Conservation (phyloP, 2,797 vertebrate species). For the Anguilla marmorata region DNA sequence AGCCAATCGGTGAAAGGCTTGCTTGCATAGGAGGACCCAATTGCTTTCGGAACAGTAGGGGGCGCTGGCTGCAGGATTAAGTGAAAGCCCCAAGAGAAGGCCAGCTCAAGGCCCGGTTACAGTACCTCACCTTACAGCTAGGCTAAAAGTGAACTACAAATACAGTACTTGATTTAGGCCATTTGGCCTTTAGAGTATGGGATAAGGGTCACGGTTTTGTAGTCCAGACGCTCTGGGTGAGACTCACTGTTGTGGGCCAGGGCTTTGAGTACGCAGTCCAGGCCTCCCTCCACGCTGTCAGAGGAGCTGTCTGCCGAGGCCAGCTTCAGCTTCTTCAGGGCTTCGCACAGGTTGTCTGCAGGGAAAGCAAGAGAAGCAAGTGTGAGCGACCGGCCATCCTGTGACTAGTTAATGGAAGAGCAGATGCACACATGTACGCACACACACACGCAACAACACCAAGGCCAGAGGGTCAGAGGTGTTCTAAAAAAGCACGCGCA, state of each 20-base stretch:
- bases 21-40: not conserved
- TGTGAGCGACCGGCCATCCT: not conserved
- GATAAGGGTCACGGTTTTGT: not conserved
- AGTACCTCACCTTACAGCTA: not conserved
- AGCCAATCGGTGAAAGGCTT: not conserved
- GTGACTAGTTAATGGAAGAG: slow-evolving; percentile 32
- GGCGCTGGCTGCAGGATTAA: not conserved
- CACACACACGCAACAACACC: not conserved
- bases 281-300: slow-evolving; percentile 87
- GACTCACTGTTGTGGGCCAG: slow-evolving; percentile 92
- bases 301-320: slow-evolving; percentile 79
- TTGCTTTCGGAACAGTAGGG: not conserved
- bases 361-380: slow-evolving; percentile 48
- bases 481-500: not conserved
- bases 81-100: not conserved
- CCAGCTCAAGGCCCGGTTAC: not conserved
- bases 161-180: not conserved
- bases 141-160: not conserved
- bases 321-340: slow-evolving; percentile 93
- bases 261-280: slow-evolving; percentile 94
- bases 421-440: slow-evolving; percentile 24
- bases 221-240: not conserved
- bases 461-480: not conserved
- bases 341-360: slow-evolving; percentile 90
- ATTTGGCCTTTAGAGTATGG: not conserved